Evolutionary conservation across 2,888 invertebrate genomes (phyloP).

Genomic region (Dasysyrphus albostriatus): DNA sequence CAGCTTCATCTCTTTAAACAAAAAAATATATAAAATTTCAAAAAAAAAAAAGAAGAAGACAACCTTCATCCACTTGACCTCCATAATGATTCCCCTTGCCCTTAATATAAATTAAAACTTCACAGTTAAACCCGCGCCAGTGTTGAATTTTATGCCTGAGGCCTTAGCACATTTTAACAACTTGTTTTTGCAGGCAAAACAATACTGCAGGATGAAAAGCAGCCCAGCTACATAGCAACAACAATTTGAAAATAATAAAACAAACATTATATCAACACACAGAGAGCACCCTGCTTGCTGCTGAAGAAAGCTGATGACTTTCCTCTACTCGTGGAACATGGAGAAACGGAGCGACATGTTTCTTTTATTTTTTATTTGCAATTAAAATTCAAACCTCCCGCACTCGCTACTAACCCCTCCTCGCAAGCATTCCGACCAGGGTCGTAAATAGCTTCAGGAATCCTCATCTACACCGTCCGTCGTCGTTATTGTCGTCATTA

Average conservation of each 20-base stretch:
- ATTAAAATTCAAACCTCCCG: slow-evolving; percentile 61
- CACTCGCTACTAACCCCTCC: neutral
- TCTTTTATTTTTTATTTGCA: slow-evolving; percentile 61
- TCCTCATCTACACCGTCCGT: slow-evolving; percentile 13
- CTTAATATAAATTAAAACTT: slow-evolving; percentile 47
- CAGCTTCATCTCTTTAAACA: slow-evolving; percentile 5
- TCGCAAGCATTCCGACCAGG: neutral
- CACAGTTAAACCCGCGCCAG: slow-evolving; percentile 49
- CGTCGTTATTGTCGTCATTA: slow-evolving; percentile 23
- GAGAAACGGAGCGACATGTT: slow-evolving; percentile 44
- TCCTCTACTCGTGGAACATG: neutral
- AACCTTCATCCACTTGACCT: slow-evolving; percentile 57
- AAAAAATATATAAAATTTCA: slow-evolving; percentile 2
- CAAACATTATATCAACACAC: slow-evolving; percentile 58
- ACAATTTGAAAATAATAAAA: slow-evolving; percentile 62
- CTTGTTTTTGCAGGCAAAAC: slow-evolving; percentile 48
- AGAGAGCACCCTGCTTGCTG: neutral
- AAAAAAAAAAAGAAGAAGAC: slow-evolving; percentile 18
- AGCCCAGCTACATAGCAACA: slow-evolving; percentile 10
- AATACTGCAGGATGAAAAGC: slow-evolving; percentile 26
- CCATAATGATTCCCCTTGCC: slow-evolving; percentile 55
- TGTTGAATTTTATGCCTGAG: slow-evolving; percentile 25
- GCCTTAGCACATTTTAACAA: slow-evolving; percentile 58
- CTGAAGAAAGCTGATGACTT: slow-evolving; percentile 13
- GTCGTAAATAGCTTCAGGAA: slow-evolving; percentile 25